Conservation (phyloP, 2,113 vertebrate species). For the Athene cunicularia region DNA sequence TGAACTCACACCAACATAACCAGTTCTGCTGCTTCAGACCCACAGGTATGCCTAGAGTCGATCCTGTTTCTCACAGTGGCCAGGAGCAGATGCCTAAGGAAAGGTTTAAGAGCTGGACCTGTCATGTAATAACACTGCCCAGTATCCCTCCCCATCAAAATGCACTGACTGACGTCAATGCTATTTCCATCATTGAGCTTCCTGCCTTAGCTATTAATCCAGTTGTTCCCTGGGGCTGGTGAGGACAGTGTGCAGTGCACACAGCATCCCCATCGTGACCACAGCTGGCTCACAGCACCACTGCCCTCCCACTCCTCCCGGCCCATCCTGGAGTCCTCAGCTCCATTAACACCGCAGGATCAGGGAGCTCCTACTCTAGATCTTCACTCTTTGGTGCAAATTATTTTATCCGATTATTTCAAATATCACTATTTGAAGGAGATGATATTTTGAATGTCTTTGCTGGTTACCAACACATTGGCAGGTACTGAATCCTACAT, state of each 20-base stretch:
- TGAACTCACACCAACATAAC: not conserved
- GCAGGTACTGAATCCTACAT: not conserved
- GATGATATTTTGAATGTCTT: not conserved
- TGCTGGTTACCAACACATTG: not conserved
- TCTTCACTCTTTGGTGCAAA: not conserved
- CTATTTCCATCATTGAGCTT: slow-evolving; percentile 7
- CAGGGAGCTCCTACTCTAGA: not conserved
- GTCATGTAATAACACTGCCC: not conserved
- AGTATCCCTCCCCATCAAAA: not conserved
- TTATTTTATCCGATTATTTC: not conserved
- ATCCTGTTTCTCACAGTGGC: not conserved
- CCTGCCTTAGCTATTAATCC: slow-evolving; percentile 39
- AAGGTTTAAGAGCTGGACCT: not conserved
- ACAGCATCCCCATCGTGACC: not conserved
- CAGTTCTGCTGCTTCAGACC: not conserved
- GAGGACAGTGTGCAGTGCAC: not conserved
- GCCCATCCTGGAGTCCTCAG: not conserved
- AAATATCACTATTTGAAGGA: not conserved
- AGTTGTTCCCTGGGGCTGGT: not conserved
- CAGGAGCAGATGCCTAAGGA: not conserved
- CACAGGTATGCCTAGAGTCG: not conserved
- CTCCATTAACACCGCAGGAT: accelerated
- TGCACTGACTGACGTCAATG: not conserved
- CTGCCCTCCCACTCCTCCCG: not conserved
- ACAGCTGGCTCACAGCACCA: not conserved